Conservation (phyloP, 2,113 vertebrate genomes). For the Caranx melampygus region DNA sequence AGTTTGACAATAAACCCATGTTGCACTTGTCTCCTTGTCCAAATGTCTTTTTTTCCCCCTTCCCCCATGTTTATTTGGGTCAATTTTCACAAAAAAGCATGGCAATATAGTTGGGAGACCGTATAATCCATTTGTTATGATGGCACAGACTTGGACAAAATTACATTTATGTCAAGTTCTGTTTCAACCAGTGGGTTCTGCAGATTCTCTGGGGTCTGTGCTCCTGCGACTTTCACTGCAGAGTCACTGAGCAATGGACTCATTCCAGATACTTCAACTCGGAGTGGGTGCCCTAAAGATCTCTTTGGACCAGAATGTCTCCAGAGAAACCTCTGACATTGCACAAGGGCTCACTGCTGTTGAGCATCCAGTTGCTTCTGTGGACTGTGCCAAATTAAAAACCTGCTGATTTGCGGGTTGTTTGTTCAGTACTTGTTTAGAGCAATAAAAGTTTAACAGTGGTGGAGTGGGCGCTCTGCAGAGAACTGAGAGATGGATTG, state of each 20-base stretch:
- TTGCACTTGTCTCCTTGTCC: slow-evolving; percentile 78
- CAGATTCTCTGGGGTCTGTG: not conserved
- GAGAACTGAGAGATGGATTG: not conserved
- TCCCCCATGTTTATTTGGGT: not conserved
- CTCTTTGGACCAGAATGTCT: slow-evolving; percentile 35
- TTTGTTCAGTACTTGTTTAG: slow-evolving; percentile 14
- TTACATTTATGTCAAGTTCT: too few species aligned
- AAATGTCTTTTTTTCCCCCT: slow-evolving; percentile 44
- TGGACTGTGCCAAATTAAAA: slow-evolving; percentile 48
- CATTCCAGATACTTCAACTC: slow-evolving; percentile 46
- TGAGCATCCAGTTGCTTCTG: slow-evolving; percentile 22
- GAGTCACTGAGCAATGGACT: not conserved
- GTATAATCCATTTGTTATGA: too few species aligned
- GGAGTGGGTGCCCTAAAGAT: not conserved
- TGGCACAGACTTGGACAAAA: too few species aligned
- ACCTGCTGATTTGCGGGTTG: slow-evolving; percentile 16
- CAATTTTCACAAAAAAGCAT: too few species aligned
- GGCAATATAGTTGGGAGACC: too few species aligned
- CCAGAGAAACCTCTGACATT: slow-evolving; percentile 45
- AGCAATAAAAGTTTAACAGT: not conserved
- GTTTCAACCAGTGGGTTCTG: not conserved
- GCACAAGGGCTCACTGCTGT: not conserved
- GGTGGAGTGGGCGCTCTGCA: not conserved
- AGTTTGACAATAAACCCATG: slow-evolving; percentile 91
- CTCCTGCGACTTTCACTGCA: not conserved